Evolutionary conservation across 2,797 vertebrate species (phyloP), one percentile per base, ranked within the genome.

Genomic region (Neosilurus hyrtlii): DNA sequence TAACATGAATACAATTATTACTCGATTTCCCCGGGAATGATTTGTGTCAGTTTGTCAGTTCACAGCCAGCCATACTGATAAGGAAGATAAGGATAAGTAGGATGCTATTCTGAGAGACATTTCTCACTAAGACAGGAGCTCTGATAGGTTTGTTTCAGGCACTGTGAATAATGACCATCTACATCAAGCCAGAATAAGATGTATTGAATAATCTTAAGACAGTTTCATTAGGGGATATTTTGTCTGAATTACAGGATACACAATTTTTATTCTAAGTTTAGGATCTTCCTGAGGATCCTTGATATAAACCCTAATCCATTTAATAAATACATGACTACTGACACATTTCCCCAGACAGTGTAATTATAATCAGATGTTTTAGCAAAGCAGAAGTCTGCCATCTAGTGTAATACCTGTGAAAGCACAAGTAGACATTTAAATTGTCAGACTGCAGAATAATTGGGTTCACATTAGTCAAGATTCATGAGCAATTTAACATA

Each of bases 61-160:
- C 67, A 82, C 61, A 79, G 52, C 75, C 75, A 72, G 61, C 67
- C 71, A 43, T 49, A 66, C 67, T 68, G 85, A 84, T 86, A 86
- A 82, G 77, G 43, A 51, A 43, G n/a, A 67, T 67, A 62, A 26
- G 59, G 82, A 86, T 89, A 87, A 86, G 63, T 35, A 14, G 79
- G 56, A 61, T 79, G 73, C 82, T 89, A 87, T 89, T 89, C 74
- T 86, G 76, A 87, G 88, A 72, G 24, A 18, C 24, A 87, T 85
- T 70, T 79, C 24, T 82, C 80, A 59, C 74, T 72, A 7, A 26
- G 57, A 78, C 57, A 71, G 26, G 65, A 76, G 66, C 49, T 30
- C 66, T 82, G 61, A 68, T 70, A 26, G 24, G 26, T 56, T 57
- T 79, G 43, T 79, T 65, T 82, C 22, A 37, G 63, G 14, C 59